A percentile compares a stretch with the other conserved stretches of the same genome.
These are phyloP conservation scores for Uromys caudimaculatus DNA, from an alignment of 2,797 vertebrate genomes.

Conservation along the genomic window DNA sequence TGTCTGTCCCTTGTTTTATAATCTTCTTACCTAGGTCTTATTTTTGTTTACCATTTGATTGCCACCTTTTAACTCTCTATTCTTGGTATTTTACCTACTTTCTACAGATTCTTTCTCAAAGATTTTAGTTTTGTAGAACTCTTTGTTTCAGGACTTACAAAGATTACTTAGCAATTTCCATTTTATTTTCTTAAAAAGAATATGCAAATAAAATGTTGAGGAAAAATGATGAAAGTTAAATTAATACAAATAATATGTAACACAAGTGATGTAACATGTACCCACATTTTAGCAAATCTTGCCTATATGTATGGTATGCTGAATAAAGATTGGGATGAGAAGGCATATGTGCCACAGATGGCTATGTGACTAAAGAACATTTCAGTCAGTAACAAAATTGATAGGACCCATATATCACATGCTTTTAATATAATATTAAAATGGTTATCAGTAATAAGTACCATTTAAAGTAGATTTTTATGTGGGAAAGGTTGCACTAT, in stretches of 20 bases:
- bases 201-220: conserved; percentile 50
- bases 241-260: conserved; percentile 21
- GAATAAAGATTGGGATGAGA: neutral
- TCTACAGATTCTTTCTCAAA: conserved; percentile 48
- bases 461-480: conserved; percentile 48
- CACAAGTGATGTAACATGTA: neutral
- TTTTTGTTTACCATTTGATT: conserved; percentile 68
- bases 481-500: neutral
- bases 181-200: conserved; percentile 54
- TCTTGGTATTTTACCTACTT: conserved; percentile 54
- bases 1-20: conserved; percentile 67
- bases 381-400: conserved; percentile 31
- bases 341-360: neutral
- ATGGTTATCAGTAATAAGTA: neutral
- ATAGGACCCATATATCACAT: neutral
- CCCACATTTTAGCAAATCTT: neutral
- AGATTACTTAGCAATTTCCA: conserved; percentile 21
- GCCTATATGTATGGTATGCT: neutral
- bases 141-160: conserved; percentile 62
- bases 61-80: conserved; percentile 57
- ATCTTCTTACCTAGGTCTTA: conserved; percentile 70
- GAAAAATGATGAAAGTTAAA: conserved; percentile 57
- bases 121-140: conserved; percentile 33
- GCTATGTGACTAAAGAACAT: neutral
- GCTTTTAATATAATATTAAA: conserved; percentile 47